Conservation (phyloP, 2,888 invertebrate genomes). For the Germaria angustata region DNA sequence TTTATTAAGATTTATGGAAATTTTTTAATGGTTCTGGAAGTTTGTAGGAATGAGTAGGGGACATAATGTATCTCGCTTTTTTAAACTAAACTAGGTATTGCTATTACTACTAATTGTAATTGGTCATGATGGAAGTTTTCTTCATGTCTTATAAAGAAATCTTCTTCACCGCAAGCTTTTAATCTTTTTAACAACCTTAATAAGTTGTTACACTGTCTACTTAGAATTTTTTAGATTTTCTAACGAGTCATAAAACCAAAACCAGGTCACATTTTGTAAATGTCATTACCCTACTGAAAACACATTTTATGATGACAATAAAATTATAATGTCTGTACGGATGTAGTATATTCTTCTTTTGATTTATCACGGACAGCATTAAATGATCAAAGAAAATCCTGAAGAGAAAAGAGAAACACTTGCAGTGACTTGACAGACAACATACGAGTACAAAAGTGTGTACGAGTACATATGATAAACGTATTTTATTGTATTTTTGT, state of each 20-base stretch:
- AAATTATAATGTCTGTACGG: conserved; percentile 14
- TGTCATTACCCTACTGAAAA: conserved; percentile 37
- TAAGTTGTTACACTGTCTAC: neutral
- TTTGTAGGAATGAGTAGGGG: no score
- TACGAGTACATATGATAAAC: neutral
- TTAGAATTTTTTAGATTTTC: conserved; percentile 9
- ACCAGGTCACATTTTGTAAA: conserved; percentile 47
- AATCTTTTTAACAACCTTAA: neutral
- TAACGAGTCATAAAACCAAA: conserved; percentile 2
- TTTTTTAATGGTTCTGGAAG: no score
- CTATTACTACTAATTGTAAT: no score
- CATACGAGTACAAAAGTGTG: no score
- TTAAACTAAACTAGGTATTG: no score
- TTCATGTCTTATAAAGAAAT: neutral
- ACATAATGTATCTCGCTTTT: no score
- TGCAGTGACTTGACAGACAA: neutral
- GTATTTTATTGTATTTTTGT: neutral
- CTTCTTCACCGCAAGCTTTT: neutral
- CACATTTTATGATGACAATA: conserved; percentile 28
- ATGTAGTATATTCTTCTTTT: neutral
- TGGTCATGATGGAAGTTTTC: neutral
- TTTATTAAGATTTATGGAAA: no score
- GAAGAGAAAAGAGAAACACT: neutral
- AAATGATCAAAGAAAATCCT: neutral
- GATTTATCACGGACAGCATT: conserved; percentile 29